Evolutionary conservation across 2,888 invertebrate genomes (phyloP).

Genomic region (Timema podura): DNA sequence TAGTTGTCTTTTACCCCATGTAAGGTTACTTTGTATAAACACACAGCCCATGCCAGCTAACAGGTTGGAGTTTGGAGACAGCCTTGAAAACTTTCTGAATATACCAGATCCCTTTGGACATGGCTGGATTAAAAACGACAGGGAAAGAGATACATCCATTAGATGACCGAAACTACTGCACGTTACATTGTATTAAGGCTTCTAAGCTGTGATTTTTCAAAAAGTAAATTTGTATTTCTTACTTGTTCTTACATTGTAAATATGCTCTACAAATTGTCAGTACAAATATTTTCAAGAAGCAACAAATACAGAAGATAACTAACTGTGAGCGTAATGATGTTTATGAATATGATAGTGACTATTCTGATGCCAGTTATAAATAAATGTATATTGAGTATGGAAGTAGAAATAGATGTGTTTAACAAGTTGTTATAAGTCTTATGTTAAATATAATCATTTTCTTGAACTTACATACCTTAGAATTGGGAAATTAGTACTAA

Average conservation of each 20-base stretch:
- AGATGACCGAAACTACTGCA: background rate
- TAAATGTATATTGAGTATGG: background rate
- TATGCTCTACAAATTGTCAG: background rate
- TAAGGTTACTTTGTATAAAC: conserved; percentile 2
- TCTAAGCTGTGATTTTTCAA: background rate
- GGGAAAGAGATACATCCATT: background rate
- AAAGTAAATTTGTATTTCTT: background rate
- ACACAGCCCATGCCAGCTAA: background rate
- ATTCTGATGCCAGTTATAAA: background rate
- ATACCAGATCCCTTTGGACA: conserved; percentile 7
- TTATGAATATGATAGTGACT: conserved; percentile 1
- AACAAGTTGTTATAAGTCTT: background rate
- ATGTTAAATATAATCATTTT: background rate
- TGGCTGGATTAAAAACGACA: background rate
- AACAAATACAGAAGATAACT: background rate
- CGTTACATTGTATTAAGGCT: background rate
- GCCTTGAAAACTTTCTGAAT: background rate
- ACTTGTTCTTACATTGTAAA: background rate
- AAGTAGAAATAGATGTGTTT: background rate
- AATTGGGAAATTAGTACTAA: too few relatives aligned
- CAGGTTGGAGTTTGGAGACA: background rate
- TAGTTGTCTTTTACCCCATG: background rate
- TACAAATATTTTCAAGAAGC: background rate
- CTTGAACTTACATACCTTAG: too few relatives aligned
- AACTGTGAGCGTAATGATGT: background rate